phyloP scores from a whole-genome alignment of 2,888 invertebrate species.

The Julus scanicus region DNA sequence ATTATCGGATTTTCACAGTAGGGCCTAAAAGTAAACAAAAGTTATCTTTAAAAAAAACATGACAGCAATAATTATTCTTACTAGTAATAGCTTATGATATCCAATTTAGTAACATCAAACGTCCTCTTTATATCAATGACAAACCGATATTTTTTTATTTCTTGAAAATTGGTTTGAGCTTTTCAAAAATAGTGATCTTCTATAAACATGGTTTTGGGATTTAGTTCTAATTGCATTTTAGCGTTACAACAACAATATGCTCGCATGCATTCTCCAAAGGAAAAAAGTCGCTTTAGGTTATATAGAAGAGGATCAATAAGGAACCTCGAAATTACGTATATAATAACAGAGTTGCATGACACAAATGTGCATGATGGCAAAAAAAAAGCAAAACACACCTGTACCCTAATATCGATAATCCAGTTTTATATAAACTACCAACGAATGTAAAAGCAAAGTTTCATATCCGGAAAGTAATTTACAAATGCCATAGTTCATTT shows the following conservation, averaged over 20 bases:
- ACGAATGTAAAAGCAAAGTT: background rate
- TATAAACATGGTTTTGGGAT: background rate
- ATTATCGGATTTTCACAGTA: too few relatives aligned
- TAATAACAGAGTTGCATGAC: background rate
- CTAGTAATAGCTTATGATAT: too few relatives aligned
- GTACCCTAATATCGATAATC: background rate
- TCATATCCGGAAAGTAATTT: background rate
- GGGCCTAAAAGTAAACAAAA: too few relatives aligned
- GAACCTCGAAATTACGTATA: background rate
- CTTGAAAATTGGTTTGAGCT: too few relatives aligned
- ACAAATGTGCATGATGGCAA: background rate
- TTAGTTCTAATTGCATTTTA: background rate
- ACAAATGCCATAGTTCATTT: background rate
- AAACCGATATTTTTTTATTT: too few relatives aligned
- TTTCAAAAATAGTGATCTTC: background rate
- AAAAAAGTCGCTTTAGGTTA: background rate
- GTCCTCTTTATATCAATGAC: too few relatives aligned
- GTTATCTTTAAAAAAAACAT: too few relatives aligned
- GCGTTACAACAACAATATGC: background rate
- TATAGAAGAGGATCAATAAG: background rate
- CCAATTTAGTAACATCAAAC: too few relatives aligned
- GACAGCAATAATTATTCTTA: too few relatives aligned
- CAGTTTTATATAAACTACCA: background rate
- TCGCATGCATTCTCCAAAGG: background rate
- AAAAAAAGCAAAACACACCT: background rate